Conservation (phyloP, 2,797 vertebrate species). For the Lacerta bilineata region DNA sequence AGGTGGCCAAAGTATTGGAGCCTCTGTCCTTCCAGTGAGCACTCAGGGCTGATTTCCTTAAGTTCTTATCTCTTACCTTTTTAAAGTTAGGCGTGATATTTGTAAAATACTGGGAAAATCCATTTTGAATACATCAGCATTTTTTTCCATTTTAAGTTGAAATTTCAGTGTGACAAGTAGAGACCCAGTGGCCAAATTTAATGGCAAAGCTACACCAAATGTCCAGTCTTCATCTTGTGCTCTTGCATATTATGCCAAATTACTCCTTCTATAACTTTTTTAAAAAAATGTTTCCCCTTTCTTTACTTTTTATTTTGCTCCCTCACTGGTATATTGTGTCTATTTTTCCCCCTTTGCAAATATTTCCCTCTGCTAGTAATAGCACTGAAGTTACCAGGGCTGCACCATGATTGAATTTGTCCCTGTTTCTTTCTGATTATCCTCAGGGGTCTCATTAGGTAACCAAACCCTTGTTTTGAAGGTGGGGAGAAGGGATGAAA, state of each 20-base stretch:
- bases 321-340: background rate
- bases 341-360: constrained; percentile 8
- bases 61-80: background rate
- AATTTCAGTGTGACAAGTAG: background rate
- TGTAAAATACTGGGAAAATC: background rate
- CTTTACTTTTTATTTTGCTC: constrained; percentile 14
- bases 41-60: no score
- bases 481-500: constrained; percentile 65
- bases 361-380: constrained; percentile 8
- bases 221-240: background rate
- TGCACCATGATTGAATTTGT: constrained; percentile 20
- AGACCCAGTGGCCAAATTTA: background rate
- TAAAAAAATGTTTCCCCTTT: background rate
- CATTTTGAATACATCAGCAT: background rate
- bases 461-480: constrained; percentile 60
- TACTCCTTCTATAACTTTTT: background rate
- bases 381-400: background rate
- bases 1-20: no score
- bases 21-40: no score
- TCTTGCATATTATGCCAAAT: background rate
- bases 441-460: constrained; percentile 66
- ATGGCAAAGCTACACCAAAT: background rate
- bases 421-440: constrained; percentile 49
- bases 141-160: background rate
- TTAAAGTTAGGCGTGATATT: background rate